A percentile compares a stretch with the other conserved stretches of the same genome.
Conservation (phyloP, 2,888 invertebrate species). For the Sphecodes monilicornis region DNA sequence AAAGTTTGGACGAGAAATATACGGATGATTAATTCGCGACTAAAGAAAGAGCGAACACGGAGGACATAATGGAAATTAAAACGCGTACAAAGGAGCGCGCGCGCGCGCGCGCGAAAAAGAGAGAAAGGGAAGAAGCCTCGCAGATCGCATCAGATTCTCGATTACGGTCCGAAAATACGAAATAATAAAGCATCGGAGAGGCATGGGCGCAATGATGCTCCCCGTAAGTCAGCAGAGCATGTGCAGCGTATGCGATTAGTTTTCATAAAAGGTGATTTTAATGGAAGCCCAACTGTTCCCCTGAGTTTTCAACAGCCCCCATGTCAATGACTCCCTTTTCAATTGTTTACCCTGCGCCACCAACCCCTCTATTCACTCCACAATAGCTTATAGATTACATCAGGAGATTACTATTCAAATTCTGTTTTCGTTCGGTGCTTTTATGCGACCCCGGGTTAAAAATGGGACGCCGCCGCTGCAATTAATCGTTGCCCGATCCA, state of each 20-base stretch:
- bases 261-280: constrained; percentile 78
- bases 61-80: constrained; percentile 7
- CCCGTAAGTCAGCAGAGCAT: constrained; percentile 68
- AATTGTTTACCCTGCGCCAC: constrained; percentile 74
- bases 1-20: background rate
- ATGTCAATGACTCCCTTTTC: constrained; percentile 77
- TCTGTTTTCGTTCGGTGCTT: constrained; percentile 28
- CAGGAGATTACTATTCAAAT: constrained; percentile 54
- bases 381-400: constrained; percentile 51
- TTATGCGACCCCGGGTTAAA: constrained; percentile 7
- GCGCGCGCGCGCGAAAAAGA: background rate
- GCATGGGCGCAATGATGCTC: constrained; percentile 42
- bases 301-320: constrained; percentile 71
- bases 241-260: constrained; percentile 78
- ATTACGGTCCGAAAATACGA: background rate
- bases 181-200: constrained; percentile 26
- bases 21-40: background rate
- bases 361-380: constrained; percentile 51
- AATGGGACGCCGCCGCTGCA: constrained; percentile 17
- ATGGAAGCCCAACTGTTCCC: constrained; percentile 78
- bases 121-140: background rate
- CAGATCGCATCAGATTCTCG: constrained; percentile 12
- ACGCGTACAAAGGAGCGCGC: background rate
- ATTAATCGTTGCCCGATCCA: constrained; percentile 37
- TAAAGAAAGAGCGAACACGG: background rate